phyloP scores from a whole-genome alignment of 2,113 vertebrate genomes.

The Heterochromis multidens region DNA sequence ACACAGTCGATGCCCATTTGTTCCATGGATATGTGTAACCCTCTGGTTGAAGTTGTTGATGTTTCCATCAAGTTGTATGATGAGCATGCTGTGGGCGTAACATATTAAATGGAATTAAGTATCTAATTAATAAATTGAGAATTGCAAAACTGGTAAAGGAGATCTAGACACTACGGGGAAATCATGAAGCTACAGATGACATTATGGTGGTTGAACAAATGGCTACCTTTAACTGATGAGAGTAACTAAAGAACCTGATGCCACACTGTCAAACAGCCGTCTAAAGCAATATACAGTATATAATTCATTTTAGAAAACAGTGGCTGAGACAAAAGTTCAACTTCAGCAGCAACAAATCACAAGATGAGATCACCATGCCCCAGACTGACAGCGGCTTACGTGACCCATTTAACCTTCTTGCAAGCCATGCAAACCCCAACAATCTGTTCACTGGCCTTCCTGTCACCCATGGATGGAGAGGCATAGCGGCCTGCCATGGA shows the following conservation, averaged over 20 bases:
- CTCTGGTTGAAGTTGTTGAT: constrained; percentile 39
- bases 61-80: constrained; percentile 38
- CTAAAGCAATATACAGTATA: background rate
- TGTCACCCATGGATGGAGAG: constrained; percentile 37
- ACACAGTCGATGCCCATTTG: constrained; percentile 60
- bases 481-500: constrained; percentile 6
- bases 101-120: background rate
- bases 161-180: background rate
- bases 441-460: constrained; percentile 56
- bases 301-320: background rate
- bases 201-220: background rate
- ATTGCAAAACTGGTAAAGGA: background rate
- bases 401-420: constrained; percentile 56
- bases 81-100: constrained; percentile 34
- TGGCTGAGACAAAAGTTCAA: constrained; percentile 11
- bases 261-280: background rate
- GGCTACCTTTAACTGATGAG: constrained; percentile 2
- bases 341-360: constrained; percentile 34
- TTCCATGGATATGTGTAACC: constrained; percentile 53
- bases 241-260: background rate
- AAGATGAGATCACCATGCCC: constrained; percentile 14
- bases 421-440: constrained; percentile 37
- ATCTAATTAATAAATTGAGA: background rate
- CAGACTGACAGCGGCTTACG: constrained; percentile 18
- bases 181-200: background rate